These are phyloP conservation scores for Delia radicum DNA, from an alignment of 1,140 invertebrate species.

Conservation along the genomic window DNA sequence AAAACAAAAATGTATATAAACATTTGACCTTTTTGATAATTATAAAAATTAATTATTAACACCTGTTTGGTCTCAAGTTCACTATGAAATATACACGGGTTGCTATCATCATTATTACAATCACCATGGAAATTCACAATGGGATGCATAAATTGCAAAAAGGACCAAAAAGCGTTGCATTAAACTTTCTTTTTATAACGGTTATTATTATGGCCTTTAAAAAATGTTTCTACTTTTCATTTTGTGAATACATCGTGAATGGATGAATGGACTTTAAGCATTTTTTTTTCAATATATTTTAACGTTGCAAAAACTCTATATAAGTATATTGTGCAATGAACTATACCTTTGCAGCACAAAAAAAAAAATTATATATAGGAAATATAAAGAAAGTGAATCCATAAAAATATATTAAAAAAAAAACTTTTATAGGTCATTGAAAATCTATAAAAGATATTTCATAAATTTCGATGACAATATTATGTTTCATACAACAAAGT, in stretches of 20 bases:
- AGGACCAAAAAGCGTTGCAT: background rate
- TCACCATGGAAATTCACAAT: background rate
- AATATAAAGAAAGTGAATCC: background rate
- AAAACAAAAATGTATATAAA: background rate
- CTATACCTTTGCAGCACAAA: background rate
- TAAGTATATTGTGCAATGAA: background rate
- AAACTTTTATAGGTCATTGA: constrained; percentile 18
- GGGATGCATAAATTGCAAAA: background rate
- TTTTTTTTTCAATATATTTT: background rate
- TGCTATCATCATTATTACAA: background rate
- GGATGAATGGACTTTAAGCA: no score
- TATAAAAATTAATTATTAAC: constrained; percentile 17
- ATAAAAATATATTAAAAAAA: background rate
- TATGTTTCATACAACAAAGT: no score
- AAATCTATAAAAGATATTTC: background rate
- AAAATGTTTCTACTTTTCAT: background rate
- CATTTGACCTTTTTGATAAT: constrained; percentile 5
- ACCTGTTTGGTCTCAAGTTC: constrained; percentile 16
- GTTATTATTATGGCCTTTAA: background rate
- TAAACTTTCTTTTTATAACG: background rate
- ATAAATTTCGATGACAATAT: background rate
- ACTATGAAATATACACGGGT: background rate
- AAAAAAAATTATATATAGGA: background rate
- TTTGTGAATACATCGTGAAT: background rate
- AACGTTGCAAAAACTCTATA: background rate